These are phyloP conservation scores for Notodonta dromedarius DNA, from an alignment of 2,888 invertebrate genomes.

Conservation along the genomic window DNA sequence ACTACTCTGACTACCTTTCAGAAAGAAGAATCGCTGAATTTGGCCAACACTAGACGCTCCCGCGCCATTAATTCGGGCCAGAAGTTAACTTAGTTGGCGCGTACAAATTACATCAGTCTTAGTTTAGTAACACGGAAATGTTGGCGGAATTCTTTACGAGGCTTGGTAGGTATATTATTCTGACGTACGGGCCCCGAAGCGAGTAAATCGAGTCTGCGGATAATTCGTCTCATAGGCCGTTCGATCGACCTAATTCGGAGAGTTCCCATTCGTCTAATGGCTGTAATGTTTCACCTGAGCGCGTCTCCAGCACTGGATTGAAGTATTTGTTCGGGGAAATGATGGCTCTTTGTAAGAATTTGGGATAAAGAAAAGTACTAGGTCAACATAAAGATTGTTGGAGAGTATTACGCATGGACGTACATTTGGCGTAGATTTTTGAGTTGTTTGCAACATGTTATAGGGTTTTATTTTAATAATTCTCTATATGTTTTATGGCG, in stretches of 20 bases:
- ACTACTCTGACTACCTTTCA: slow-evolving; percentile 39
- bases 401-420: no score
- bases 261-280: slow-evolving; percentile 67
- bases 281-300: slow-evolving; percentile 70
- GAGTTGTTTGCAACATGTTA: no score
- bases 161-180: slow-evolving; percentile 21
- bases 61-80: slow-evolving; percentile 66
- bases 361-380: slow-evolving; percentile 27
- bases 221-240: slow-evolving; percentile 67
- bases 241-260: slow-evolving; percentile 69
- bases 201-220: slow-evolving; percentile 56
- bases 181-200: slow-evolving; percentile 51
- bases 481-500: no score
- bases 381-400: background rate
- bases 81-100: slow-evolving; percentile 60
- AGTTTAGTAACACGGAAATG: slow-evolving; percentile 63
- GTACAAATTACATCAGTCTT: slow-evolving; percentile 71
- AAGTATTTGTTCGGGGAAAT: slow-evolving; percentile 53
- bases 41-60: slow-evolving; percentile 51
- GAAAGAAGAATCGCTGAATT: slow-evolving; percentile 50
- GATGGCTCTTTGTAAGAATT: slow-evolving; percentile 35
- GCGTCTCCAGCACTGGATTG: slow-evolving; percentile 47
- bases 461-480: no score
- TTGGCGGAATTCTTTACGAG: slow-evolving; percentile 61
- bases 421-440: no score